These are phyloP conservation scores for Enchytraeus crypticus DNA, from an alignment of 2,888 invertebrate genomes.

Conservation along the genomic window DNA sequence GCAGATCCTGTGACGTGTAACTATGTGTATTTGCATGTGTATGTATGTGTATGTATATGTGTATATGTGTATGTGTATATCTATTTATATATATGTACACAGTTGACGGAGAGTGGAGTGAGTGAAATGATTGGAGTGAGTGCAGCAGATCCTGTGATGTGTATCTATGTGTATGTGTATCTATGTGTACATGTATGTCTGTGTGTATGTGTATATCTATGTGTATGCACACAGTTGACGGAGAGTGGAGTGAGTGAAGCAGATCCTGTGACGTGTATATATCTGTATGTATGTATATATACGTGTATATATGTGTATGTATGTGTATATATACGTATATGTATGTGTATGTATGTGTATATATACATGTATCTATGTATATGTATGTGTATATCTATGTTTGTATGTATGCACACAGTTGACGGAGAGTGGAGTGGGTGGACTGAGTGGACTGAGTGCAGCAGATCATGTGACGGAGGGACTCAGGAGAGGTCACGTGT, in stretches of 20 bases:
- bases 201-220: background rate
- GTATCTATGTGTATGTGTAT: background rate
- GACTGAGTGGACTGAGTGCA: constrained; percentile 56
- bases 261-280: too few relatives aligned
- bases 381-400: too few relatives aligned
- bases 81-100: constrained; percentile 1
- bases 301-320: background rate
- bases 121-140: too few relatives aligned
- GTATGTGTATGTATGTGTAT: background rate
- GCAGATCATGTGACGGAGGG: constrained; percentile 53
- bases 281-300: background rate
- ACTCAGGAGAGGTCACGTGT: constrained; percentile 52
- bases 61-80: too few relatives aligned
- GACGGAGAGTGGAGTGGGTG: constrained; percentile 52
- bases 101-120: background rate
- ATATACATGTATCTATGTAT: too few relatives aligned
- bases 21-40: background rate
- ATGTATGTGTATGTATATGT: background rate
- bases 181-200: background rate
- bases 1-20: background rate
- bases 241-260: too few relatives aligned
- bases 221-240: background rate
- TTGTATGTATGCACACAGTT: too few relatives aligned
- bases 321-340: background rate
- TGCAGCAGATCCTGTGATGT: background rate